Evolutionary conservation across 2,888 invertebrate species (phyloP).

Genomic region (Eilema griseolum): DNA sequence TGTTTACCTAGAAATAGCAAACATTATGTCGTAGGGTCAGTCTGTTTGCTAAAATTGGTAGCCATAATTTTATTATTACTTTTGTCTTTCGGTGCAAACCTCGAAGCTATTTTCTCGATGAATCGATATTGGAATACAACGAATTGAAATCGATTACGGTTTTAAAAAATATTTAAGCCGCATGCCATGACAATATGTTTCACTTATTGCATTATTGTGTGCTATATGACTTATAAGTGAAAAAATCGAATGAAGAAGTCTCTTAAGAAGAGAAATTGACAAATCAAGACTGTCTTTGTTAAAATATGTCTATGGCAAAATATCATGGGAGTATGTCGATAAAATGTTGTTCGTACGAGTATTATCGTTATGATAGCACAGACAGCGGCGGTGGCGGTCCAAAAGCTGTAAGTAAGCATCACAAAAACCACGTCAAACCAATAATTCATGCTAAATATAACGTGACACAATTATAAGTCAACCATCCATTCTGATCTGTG

Average conservation of each 20-base stretch:
- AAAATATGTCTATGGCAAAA: not conserved
- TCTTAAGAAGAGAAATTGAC: not conserved
- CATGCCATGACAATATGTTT: not conserved
- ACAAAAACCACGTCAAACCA: slow-evolving; percentile 81
- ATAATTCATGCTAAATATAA: slow-evolving; percentile 86
- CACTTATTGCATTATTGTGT: not conserved
- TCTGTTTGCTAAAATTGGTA: slow-evolving; percentile 77
- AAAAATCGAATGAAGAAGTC: not conserved
- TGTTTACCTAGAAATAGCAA: slow-evolving; percentile 85
- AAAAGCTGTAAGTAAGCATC: slow-evolving; percentile 35
- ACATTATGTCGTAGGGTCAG: slow-evolving; percentile 80
- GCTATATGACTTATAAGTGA: not conserved
- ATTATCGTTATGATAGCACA: slow-evolving; percentile 18
- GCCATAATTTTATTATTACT: slow-evolving; percentile 75
- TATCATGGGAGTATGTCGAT: not conserved
- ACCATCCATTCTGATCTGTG: slow-evolving; percentile 81
- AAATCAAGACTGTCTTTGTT: not conserved
- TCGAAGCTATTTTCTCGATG: not conserved
- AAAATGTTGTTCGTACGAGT: slow-evolving; percentile 16
- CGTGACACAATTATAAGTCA: slow-evolving; percentile 85
- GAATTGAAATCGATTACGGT: not conserved
- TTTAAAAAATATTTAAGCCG: not conserved
- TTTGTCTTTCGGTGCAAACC: slow-evolving; percentile 53
- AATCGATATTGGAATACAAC: not conserved
- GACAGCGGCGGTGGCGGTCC: slow-evolving; percentile 25